Evolutionary conservation across 1,140 invertebrate species (phyloP), one percentile per base, ranked within the genome.

Genomic region (Penaeus chinensis): DNA sequence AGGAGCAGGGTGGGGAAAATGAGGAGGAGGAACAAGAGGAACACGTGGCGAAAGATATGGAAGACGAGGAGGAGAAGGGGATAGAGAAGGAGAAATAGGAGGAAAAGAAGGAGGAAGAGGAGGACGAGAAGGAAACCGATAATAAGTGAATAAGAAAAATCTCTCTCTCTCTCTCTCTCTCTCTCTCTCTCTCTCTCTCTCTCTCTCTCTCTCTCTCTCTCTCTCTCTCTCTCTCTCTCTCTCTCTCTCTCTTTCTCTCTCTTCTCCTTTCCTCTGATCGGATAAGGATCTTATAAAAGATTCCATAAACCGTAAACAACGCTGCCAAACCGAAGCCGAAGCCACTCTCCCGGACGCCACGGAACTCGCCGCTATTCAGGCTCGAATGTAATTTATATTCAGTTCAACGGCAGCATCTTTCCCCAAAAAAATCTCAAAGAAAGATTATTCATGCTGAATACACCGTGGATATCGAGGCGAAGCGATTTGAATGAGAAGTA

Each of bases 361-460:
- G 54, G n/a, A 74, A 27, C 27, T 19, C 27, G 81, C 47, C 65
- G 81, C 81, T 82, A 82, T 82, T 82, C 62, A 82, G 42, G 16
- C 81, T 65, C 60, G 62, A 62, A 62, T 37, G 65, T 69, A 82
- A 82, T 82, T 82, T 82, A 82, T 82, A 82, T 82, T 82, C 81
- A 82, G 81, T 82, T 82, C 81, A 82, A 82, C 62, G 62, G 65
- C 65, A 82, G 81, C 63, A 82, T 82, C 81, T 82, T 82, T 65
- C 62, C 61, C 81, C 37, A 42, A 69, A 65, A 82, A 82, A 66
- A 65, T 82, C 81, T 65, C 81, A 65, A 69, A 65, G 65, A 82
- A 82, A 82, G 81, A 82, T 82, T 82, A 82, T 82, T 82, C 81
- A 82, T 82, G 24, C 32, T 65, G 81, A 82, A 82, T 65, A 69